Conservation (phyloP, 2,888 invertebrate species). For the Listrodromus nycthemerus region DNA sequence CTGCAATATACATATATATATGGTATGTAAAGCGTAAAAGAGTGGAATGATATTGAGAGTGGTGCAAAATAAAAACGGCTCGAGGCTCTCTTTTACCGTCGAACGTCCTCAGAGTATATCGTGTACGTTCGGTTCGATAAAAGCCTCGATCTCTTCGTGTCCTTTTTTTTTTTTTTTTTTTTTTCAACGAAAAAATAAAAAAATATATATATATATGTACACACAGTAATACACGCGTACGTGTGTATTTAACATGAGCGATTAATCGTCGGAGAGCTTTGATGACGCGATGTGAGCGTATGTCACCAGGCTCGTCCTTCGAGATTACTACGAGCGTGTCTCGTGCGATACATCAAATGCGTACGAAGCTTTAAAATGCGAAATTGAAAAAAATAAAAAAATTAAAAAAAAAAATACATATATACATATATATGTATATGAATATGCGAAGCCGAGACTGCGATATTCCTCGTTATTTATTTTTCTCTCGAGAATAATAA, state of each 20-base stretch:
- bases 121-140: constrained; percentile 58
- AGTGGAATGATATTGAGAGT: background rate
- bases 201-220: background rate
- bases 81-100: constrained; percentile 43
- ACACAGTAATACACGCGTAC: no score
- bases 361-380: background rate
- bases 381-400: constrained; percentile 8
- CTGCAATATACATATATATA: background rate
- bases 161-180: no score
- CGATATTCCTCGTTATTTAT: background rate
- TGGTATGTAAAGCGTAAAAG: background rate
- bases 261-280: constrained; percentile 57
- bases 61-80: constrained; percentile 12
- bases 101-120: constrained; percentile 58
- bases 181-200: background rate
- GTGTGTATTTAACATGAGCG: constrained; percentile 25
- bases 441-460: constrained; percentile 19
- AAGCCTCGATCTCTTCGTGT: constrained; percentile 12
- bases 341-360: constrained; percentile 7
- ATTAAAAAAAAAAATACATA: background rate
- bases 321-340: constrained; percentile 20
- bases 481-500: background rate
- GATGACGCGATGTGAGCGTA: constrained; percentile 64
- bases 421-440: background rate
- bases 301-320: constrained; percentile 64